phyloP scores from a whole-genome alignment of 1,140 invertebrate genomes.

The Dinothrombium tinctorium region DNA sequence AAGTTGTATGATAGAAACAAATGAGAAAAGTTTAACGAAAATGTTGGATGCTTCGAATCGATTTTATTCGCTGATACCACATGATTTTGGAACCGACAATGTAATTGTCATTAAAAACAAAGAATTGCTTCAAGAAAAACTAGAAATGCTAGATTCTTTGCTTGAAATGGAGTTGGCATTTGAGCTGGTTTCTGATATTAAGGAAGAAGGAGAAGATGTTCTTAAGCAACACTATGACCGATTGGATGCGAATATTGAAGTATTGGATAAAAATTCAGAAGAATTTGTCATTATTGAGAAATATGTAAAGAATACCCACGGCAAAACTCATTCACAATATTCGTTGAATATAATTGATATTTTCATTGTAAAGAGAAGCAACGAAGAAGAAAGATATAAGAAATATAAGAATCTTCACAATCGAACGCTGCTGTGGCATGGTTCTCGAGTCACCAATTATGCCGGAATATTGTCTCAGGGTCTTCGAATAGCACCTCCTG shows the following conservation, averaged over 20 bases:
- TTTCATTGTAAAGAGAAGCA: too few relatives aligned
- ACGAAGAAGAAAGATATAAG: conserved; percentile 54
- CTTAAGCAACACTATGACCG: conserved; percentile 73
- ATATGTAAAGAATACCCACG: conserved; percentile 71
- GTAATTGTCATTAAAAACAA: conserved; percentile 50
- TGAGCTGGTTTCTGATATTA: conserved; percentile 41
- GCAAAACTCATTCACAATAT: conserved; percentile 17
- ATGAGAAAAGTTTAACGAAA: conserved; percentile 19
- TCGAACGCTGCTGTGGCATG: conserved; percentile 80
- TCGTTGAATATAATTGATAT: too few relatives aligned
- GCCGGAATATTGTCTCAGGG: conserved; percentile 90
- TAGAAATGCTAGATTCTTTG: conserved; percentile 72
- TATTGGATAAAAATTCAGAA: conserved; percentile 38
- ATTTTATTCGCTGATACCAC: conserved; percentile 84
- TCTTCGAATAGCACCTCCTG: conserved; percentile 79
- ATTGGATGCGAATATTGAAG: conserved; percentile 53
- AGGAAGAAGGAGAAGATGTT: conserved; percentile 34
- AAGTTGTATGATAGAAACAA: conserved; percentile 30
- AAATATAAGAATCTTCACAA: conserved; percentile 61
- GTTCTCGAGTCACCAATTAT: conserved; percentile 77
- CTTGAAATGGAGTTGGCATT: conserved; percentile 88
- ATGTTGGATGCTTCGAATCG: conserved; percentile 66
- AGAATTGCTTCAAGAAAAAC: conserved; percentile 56
- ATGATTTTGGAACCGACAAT: conserved; percentile 68
- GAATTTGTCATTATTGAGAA: conserved; percentile 48